Base-by-base conservation (phyloP, 2,888 invertebrate species). In the Polyommatus icarus region DNA sequence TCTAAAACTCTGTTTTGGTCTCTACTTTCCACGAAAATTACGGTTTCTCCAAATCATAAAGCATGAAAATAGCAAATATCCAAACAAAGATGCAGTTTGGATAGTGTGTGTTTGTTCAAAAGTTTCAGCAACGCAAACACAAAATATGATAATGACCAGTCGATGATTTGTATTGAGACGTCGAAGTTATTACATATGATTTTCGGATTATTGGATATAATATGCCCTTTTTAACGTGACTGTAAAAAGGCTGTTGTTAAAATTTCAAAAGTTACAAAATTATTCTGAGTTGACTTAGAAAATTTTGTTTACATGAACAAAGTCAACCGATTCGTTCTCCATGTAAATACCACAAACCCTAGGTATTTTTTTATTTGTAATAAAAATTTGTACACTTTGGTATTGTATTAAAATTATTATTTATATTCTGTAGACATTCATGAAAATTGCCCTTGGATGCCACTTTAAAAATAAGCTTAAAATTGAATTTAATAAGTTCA, bases 281-380 rank as follows among this genome's bases (percentile, higher is more conserved):
- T 50, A 15, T 20, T 54, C 12, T 29, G 50, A 24, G 75, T 75
- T 75, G 75, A 75, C 75, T 18, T 29, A 46, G 10, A 40, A 29
- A 75, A 73, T 4, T n/a, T 40, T 46, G 24, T 24, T 54, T 29
- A 18, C 6, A 54, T 54, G 15, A 4, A 36, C 3, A 61, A 7
- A 7, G 61, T 67, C 77, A 78, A 78, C 82, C 76, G 86, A 85
- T 85, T 84, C 82, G 83, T 84, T 84, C 84, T 83, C 85, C 80
- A 79, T 85, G 85, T 83, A 85, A 5, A 91, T 91, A 91, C 90
- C 90, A 91, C 87, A 83, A 85, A 84, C 81, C 80, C 82, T 12
- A 75, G 75, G 81, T 81, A 83, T 82, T 82, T 81, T 80, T 80
- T 80, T 78, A 81, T 75, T 78, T 80, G 67, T 81, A 81, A 79